Evolutionary conservation across 2,888 invertebrate genomes (phyloP), one percentile per base, ranked within the genome.

Genomic region (Salpingus planirostris): DNA sequence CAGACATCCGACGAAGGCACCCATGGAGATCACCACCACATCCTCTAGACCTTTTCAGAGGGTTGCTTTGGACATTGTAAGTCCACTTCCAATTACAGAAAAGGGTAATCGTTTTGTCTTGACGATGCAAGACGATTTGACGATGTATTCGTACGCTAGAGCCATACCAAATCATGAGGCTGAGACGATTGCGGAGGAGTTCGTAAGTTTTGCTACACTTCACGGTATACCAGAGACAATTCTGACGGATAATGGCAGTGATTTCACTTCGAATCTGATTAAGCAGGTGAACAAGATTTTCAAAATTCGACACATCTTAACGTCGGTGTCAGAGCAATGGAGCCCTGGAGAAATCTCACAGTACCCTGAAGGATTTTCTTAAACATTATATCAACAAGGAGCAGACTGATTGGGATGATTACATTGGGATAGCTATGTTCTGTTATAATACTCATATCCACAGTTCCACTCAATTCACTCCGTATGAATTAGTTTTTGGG

Each of bases 241-340:
- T 10, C 25, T 62, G 1, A 52, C 60, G 0, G 61, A 64, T 35
- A 52, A 55, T 46, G 62, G 59, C 2, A 7, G 14, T 5, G 27
- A 27, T n/a, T 26, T 26, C 8, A 26, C 26, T 5, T 27, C 27
- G 6, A 27, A 27, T 5, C 3, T 27, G 3, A 13, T 27, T 4
- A 15, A 13, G 3, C 14, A 27, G 10, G 2, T 15, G 1, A 27
- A 14, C 10, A 6, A 10, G n/a, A 11, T 27, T 2, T 27, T 27
- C 7, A 27, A 27, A n/a, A 27, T 27, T 13, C 14, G 15, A 3
- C 15, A 27, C 10, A 15, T 27, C 8, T 7, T 10, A 3, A n/a
- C 15, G 15, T 15, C 27, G 10, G 13, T 8, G 6, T 7, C 18
- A 18, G 8, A 18, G 6, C 6, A 18, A 18, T 18, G 18, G 18